Percentiles rank a stretch among this genome's conserved stretches.
phyloP scores from a whole-genome alignment of 2,888 invertebrate species.

The Pollenia angustigena region DNA sequence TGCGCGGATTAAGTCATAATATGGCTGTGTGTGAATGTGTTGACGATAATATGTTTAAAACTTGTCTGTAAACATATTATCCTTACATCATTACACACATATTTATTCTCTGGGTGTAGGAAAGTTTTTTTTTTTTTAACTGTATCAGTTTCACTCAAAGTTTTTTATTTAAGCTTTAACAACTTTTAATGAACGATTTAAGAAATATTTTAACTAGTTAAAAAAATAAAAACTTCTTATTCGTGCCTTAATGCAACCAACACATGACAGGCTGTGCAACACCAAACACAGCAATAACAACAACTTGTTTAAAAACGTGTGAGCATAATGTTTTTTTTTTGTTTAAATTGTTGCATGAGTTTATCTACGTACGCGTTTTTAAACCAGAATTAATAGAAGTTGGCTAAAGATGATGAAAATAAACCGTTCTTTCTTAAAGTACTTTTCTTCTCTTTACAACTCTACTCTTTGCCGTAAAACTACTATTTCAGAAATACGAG shows the following conservation, averaged over 20 bases:
- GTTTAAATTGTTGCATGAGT: conserved; percentile 20
- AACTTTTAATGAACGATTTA: conserved; percentile 16
- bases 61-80: too few relatives aligned
- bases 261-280: conserved; percentile 35
- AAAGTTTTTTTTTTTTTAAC: conserved; percentile 8
- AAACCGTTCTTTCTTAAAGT: conserved; percentile 64
- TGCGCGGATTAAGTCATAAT: too few relatives aligned
- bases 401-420: conserved; percentile 48
- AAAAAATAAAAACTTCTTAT: conserved; percentile 13
- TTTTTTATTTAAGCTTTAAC: neutral
- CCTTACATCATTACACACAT: too few relatives aligned
- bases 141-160: conserved; percentile 27
- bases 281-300: conserved; percentile 29
- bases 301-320: conserved; percentile 61
- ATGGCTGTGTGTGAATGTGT: too few relatives aligned
- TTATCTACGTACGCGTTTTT: conserved; percentile 45
- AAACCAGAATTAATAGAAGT: conserved; percentile 41
- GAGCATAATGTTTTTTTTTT: conserved; percentile 32
- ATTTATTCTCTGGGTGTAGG: too few relatives aligned
- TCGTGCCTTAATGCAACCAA: conserved; percentile 42
- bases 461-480: neutral
- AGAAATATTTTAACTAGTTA: conserved; percentile 38
- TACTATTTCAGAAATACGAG: neutral
- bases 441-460: conserved; percentile 10
- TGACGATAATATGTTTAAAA: too few relatives aligned